Percentiles rank a stretch among this genome's conserved stretches.
Evolutionary conservation across 2,113 vertebrate species (phyloP).

Genomic region (Anser cygnoides): DNA sequence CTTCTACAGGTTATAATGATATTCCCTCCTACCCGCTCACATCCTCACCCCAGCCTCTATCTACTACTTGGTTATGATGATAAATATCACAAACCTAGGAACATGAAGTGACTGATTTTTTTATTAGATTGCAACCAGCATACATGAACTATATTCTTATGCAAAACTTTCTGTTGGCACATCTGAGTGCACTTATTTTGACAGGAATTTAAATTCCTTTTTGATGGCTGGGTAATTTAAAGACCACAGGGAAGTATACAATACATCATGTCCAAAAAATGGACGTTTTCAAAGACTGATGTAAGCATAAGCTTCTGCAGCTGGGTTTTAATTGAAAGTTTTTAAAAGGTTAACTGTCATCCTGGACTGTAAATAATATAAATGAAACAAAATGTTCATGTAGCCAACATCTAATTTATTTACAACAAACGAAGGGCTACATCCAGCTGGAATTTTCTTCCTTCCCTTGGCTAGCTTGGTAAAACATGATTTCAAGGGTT

Average conservation of each 20-base stretch:
- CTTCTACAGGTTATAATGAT: not conserved
- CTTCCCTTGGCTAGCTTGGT: not conserved
- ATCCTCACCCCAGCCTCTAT: not conserved
- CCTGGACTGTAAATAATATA: not conserved
- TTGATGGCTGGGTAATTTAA: not conserved
- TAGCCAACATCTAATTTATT: not conserved
- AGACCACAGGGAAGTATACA: not conserved
- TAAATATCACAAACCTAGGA: not conserved
- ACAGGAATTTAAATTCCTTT: not conserved
- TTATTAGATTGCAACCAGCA: not conserved
- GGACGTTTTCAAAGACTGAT: not conserved
- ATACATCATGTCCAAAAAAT: not conserved
- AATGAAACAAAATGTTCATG: not conserved
- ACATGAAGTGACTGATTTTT: not conserved
- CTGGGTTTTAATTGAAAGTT: not conserved
- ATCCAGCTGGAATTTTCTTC: not conserved
- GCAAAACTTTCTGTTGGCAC: not conserved
- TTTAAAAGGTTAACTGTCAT: not conserved
- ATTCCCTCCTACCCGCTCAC: not conserved
- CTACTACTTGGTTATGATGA: not conserved
- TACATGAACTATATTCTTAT: not conserved
- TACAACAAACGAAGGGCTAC: not conserved
- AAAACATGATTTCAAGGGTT: not conserved
- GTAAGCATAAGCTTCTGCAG: not conserved
- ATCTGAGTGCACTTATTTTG: not conserved